Base-by-base conservation (phyloP, 1,140 invertebrate species). In the Phortica variegata region DNA sequence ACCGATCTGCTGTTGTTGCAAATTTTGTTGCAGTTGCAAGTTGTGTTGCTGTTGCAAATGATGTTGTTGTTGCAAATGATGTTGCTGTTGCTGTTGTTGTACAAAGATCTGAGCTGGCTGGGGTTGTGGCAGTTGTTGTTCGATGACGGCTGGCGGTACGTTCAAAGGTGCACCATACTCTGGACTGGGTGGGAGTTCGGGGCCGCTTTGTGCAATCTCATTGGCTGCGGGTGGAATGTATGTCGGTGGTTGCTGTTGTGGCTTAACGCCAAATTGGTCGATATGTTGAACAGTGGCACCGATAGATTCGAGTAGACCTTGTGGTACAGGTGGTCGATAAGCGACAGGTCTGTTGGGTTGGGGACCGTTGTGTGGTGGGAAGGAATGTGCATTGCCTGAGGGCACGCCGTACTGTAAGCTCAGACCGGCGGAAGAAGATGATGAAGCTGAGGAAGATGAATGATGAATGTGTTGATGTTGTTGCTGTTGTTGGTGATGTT, bases 261-360 rank as follows among this genome's bases (percentile, higher is more conserved):
- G 63, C 46, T 75, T 75, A 9, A 71, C 63, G 3, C 73, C 73
- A 5, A 71, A 75, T 21, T 66, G 54, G 49, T 74, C 71, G 42
- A 74, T 80, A n/a, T 82, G 79, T 41, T 78, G 79, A 1, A 80
- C 80, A 15, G 62, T 79, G 61, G 77, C 82, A 49, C 79, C 84
- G 45, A 84, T 84, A 12, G 83, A 81, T 52, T 85, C 79, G 2
- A 87, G 72, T 2, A 89, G 60, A 2, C 85, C 85, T 38, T 77
- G 76, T 3, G 87, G 87, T 2, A 89, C 83, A 1, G 83, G 81
- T 20, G 87, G 85, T 42, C 85, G 80, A 61, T 88, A 88, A 57
- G 84, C 82, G 6, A 87, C 79, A 0, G 84, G 84, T 21, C 79
- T 75, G 69, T 78, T 80, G 2, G 85, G 83, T 32, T 77, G 74